Percentiles rank a stretch among this genome's conserved stretches.
Evolutionary conservation across 1,140 invertebrate genomes (phyloP).

Genomic region (Aporrectodea caliginosa): DNA sequence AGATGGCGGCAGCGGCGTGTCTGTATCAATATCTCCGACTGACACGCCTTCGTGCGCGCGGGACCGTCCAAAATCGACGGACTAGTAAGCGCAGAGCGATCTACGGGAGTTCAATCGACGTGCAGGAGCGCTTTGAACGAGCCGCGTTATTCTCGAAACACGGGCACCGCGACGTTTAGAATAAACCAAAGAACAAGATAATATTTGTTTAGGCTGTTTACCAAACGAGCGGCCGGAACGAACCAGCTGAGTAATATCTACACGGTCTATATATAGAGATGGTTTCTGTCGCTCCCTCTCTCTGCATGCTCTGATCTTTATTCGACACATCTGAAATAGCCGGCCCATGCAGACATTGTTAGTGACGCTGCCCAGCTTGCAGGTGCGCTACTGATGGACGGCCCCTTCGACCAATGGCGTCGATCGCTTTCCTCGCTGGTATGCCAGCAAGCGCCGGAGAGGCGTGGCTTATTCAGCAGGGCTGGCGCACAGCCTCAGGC

Average conservation of each 20-base stretch:
- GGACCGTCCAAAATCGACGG: not conserved
- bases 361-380: too few relatives aligned
- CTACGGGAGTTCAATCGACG: not conserved
- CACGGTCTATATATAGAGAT: not conserved
- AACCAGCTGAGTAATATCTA: not conserved
- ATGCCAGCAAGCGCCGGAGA: too few relatives aligned
- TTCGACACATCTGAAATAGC: not conserved
- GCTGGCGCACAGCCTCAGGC: too few relatives aligned
- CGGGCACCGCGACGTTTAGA: not conserved
- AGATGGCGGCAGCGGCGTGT: not conserved
- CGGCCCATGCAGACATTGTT: not conserved
- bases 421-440: too few relatives aligned
- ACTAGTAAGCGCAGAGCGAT: not conserved
- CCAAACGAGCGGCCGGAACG: not conserved
- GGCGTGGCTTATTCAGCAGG: too few relatives aligned
- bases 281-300: not conserved
- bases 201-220: not conserved
- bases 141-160: not conserved
- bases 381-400: too few relatives aligned
- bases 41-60: not conserved
- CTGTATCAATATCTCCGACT: not conserved
- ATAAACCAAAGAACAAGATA: not conserved
- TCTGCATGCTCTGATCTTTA: not conserved
- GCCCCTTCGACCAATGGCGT: too few relatives aligned
- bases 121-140: too few relatives aligned